Percentiles rank a stretch among this genome's conserved stretches.
phyloP scores from a whole-genome alignment of 2,113 vertebrate species.

The Pardalotus punctatus region DNA sequence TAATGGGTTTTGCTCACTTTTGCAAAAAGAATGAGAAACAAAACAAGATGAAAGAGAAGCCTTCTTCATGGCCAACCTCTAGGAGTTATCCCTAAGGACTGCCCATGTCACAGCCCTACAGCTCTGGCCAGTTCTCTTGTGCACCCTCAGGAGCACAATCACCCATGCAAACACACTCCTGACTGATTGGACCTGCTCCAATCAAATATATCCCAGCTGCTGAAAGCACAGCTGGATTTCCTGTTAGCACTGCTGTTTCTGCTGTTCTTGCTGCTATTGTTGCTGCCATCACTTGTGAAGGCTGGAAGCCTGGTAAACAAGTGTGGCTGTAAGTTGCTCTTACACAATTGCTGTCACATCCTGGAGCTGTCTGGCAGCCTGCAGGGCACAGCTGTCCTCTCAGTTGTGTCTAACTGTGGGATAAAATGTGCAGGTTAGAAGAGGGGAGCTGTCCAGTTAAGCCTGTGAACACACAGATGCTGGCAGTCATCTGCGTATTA shows the following conservation, averaged over 20 bases:
- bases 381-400: neutral
- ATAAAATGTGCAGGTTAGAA: neutral
- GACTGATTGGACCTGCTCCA: neutral
- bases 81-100: fast-evolving
- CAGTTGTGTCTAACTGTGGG: neutral
- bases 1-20: neutral
- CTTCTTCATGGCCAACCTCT: fast-evolving
- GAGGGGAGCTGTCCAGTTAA: neutral
- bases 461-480: neutral
- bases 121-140: neutral
- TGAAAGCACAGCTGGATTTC: neutral
- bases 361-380: neutral
- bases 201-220: neutral
- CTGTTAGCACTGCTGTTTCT: neutral
- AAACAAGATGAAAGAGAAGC: neutral
- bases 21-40: neutral
- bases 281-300: neutral
- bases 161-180: neutral
- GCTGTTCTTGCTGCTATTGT: neutral
- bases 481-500: neutral
- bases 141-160: fast-evolving
- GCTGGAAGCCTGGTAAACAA: neutral
- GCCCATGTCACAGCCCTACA: fast-evolving
- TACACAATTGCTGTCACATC: neutral
- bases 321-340: neutral